phyloP scores from a whole-genome alignment of 2,888 invertebrate genomes.

The Eupithecia exiguata region DNA sequence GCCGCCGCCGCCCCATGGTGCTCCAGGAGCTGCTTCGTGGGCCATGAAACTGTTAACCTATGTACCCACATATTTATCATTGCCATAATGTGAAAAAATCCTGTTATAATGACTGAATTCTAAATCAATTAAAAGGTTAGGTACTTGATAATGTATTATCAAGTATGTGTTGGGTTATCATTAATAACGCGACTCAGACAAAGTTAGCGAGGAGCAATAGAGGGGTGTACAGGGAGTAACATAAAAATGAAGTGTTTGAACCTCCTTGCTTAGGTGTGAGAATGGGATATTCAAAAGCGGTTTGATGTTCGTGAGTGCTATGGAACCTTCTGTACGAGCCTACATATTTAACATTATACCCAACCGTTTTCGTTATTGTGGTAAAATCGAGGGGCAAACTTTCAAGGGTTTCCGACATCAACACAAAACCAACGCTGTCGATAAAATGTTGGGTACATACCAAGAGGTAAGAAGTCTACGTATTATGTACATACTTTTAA shows the following conservation, averaged over 20 bases:
- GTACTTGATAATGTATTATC: not conserved
- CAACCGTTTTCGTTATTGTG: constrained; percentile 61
- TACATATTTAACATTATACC: constrained; percentile 58
- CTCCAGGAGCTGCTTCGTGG: too few species aligned
- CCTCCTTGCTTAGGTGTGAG: constrained; percentile 43
- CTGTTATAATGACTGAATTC: not conserved
- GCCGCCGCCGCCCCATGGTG: too few species aligned
- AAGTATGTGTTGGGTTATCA: constrained; percentile 24
- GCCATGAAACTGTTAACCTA: too few species aligned
- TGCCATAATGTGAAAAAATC: not conserved
- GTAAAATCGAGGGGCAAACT: constrained; percentile 60
- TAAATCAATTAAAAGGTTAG: not conserved
- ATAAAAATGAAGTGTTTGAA: constrained; percentile 37
- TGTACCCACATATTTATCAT: not conserved
- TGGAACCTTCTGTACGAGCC: constrained; percentile 56
- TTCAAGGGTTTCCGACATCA: constrained; percentile 49
- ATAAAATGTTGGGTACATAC: constrained; percentile 24
- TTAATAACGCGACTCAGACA: constrained; percentile 26
- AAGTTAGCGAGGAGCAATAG: constrained; percentile 30
- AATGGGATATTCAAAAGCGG: constrained; percentile 46
- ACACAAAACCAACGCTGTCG: constrained; percentile 55
- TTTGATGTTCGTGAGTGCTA: constrained; percentile 52
- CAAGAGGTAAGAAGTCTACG: not conserved
- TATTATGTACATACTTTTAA: not conserved
- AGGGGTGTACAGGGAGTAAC: constrained; percentile 18